These are phyloP conservation scores for Uropsilus gracilis DNA, from an alignment of 2,113 vertebrate genomes.

Conservation along the genomic window DNA sequence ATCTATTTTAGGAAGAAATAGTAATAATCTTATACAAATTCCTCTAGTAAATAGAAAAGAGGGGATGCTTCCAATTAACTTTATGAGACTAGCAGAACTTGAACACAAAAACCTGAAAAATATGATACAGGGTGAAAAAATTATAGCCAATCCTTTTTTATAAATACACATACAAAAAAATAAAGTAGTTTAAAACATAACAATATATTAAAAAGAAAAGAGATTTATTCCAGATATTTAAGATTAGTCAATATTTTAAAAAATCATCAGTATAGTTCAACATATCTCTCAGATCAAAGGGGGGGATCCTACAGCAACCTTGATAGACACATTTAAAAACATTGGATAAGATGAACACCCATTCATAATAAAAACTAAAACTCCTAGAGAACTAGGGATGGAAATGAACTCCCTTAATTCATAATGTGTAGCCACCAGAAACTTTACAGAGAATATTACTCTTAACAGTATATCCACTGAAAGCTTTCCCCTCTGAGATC, in stretches of 20 bases:
- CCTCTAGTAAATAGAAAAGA: background rate
- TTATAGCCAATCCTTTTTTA: background rate
- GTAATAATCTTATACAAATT: background rate
- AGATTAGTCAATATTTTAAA: background rate
- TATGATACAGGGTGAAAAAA: background rate
- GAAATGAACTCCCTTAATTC: background rate
- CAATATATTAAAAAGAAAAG: background rate
- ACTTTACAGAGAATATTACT: background rate
- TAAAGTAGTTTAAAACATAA: background rate
- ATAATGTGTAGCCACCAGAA: background rate
- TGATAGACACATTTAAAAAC: background rate
- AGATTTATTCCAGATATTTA: background rate
- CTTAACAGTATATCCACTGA: background rate
- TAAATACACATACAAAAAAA: background rate
- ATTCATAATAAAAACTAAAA: background rate
- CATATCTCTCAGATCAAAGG: background rate
- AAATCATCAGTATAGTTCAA: background rate
- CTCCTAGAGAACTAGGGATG: background rate
- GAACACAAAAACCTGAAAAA: background rate
- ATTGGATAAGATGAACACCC: background rate
- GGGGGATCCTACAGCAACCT: background rate
- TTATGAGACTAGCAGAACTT: background rate
- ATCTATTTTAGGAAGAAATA: background rate
- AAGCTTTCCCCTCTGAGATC: background rate
- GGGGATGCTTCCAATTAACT: background rate